These are phyloP conservation scores for Chirona hameri DNA, from an alignment of 2,888 invertebrate genomes.

Conservation along the genomic window DNA sequence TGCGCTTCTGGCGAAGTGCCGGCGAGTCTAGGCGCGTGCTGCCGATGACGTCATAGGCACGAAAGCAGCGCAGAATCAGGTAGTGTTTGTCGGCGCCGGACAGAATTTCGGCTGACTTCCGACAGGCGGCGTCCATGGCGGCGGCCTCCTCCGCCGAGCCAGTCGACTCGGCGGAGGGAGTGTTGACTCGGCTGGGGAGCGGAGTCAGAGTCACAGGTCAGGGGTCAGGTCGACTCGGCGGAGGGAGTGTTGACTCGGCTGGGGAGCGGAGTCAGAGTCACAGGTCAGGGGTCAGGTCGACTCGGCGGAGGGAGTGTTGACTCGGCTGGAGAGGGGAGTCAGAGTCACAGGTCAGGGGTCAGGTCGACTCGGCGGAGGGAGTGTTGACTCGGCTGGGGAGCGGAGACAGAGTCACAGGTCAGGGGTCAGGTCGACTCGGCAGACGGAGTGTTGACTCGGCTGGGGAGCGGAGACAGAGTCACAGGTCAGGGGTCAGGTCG, in stretches of 20 bases:
- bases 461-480: too few relatives aligned
- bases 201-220: background rate
- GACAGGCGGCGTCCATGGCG: background rate
- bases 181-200: background rate
- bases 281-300: background rate
- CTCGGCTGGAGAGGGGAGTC: background rate
- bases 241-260: background rate
- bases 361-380: background rate
- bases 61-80: conserved; percentile 7
- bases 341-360: background rate
- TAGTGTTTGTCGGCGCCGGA: conserved; percentile 13
- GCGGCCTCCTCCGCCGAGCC: conserved; percentile 2
- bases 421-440: too few relatives aligned
- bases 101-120: background rate
- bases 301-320: background rate
- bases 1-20: conserved; percentile 13
- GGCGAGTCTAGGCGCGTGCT: conserved; percentile 11
- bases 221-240: background rate
- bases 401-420: background rate
- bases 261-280: background rate
- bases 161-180: background rate
- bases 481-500: too few relatives aligned
- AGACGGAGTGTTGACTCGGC: too few relatives aligned
- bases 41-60: conserved; percentile 13
- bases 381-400: background rate